A percentile compares a stretch with the other conserved stretches of the same genome.
These are phyloP conservation scores for Meles meles DNA, from an alignment of 2,113 vertebrate species.

Conservation along the genomic window DNA sequence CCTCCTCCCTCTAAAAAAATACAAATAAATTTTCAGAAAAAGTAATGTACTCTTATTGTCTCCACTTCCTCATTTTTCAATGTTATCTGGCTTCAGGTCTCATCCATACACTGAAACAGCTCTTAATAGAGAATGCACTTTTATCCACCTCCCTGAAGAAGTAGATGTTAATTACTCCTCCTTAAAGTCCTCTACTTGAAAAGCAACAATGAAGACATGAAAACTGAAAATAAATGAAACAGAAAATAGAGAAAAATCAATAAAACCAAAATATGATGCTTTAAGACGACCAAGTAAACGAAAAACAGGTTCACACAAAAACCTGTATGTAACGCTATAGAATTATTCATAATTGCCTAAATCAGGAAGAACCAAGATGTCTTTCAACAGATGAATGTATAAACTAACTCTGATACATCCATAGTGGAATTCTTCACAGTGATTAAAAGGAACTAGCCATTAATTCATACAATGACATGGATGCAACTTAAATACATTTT, in stretches of 20 bases:
- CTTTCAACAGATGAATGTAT: neutral
- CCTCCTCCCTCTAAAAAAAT: neutral
- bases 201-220: neutral
- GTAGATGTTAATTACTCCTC: neutral
- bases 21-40: neutral
- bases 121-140: neutral
- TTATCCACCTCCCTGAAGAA: neutral
- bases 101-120: neutral
- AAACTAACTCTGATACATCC: neutral
- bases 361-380: neutral
- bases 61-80: neutral
- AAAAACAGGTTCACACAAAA: constrained; percentile 13
- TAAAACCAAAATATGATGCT: neutral
- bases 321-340: neutral
- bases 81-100: neutral
- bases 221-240: neutral
- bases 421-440: neutral
- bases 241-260: neutral
- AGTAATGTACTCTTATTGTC: neutral
- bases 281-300: neutral
- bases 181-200: neutral
- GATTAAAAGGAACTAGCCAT: neutral
- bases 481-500: constrained; percentile 15
- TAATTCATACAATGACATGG: neutral
- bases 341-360: neutral